Base-by-base conservation (phyloP, 2,888 invertebrate genomes). In the Drepana falcataria region DNA sequence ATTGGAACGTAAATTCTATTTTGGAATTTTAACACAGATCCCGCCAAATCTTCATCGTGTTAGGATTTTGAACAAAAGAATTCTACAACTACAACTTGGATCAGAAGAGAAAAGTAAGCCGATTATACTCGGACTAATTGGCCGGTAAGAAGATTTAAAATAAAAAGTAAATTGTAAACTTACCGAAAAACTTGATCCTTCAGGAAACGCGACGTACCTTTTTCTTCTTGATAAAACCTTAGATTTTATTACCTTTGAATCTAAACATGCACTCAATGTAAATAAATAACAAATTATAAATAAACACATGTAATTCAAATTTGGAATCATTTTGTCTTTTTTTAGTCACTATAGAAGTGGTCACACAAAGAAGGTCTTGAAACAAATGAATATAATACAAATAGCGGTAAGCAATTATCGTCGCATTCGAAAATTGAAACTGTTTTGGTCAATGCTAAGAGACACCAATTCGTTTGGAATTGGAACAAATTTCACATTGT, bases 151-250 rank as follows among this genome's bases (percentile, higher is more conserved):
- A 21, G 21, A 21, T 21, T 21, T 21, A 21, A 21, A 21, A 21
- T 21, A 21, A 21, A 21, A 21, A 21, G 21, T 21, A 21, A 21
- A 21, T 21, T 21, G 21, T 21, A 21, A 21, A 21, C 93, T 93
- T 72, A 94, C 94, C 58, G 94, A 94, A 81, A 94, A 93, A 80
- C 93, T 93, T 7, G 94, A 93, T 21, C 94, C 94, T 77, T 94
- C 94, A 1, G 94, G 94, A 81, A 95, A 95, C 35, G 94, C 93
- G 7, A 94, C 91, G 70, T 94, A 94, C 68, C 95, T 87, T 66
- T 92, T 93, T 59, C 83, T 88, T 56, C 94, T 87, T 0, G 93
- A 92, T 60, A 94, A 81, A 64, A 88, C 68, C 61, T 78, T 88
- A 21, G 83, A 65, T 48, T 61, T 53, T 0, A 54, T 52, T 48